Conservation (phyloP, 2,888 invertebrate species). For the Archips xylosteana region DNA sequence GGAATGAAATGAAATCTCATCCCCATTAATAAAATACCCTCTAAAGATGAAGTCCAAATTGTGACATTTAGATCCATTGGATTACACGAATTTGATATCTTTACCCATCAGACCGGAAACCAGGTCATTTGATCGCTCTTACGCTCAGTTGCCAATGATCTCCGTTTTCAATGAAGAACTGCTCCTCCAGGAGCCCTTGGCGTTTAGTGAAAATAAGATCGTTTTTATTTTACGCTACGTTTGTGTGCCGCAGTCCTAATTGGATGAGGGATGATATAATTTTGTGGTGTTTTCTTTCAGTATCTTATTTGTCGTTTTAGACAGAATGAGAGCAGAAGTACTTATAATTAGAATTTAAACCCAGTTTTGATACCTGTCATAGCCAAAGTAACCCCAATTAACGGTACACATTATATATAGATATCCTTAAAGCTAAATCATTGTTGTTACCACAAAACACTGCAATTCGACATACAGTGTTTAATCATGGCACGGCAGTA, state of each 20-base stretch:
- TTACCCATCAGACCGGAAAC: slow-evolving; percentile 12
- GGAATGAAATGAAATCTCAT: neutral
- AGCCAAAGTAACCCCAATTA: no score
- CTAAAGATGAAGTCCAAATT: neutral
- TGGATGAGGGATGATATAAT: neutral
- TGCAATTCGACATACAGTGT: no score
- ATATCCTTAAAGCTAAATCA: no score
- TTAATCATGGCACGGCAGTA: no score
- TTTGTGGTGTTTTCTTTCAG: neutral
- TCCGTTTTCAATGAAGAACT: neutral
- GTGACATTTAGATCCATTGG: neutral
- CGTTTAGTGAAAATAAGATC: neutral
- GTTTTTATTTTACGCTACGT: neutral
- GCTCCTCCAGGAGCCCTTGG: neutral
- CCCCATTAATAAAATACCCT: neutral
- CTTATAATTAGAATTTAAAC: no score
- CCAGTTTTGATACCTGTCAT: no score
- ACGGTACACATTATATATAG: no score
- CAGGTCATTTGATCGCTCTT: neutral
- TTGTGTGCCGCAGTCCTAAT: neutral
- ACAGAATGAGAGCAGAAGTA: neutral
- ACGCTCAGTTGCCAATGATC: neutral
- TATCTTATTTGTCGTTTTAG: neutral
- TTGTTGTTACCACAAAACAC: no score
- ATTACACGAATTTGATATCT: slow-evolving; percentile 25